Evolutionary conservation across 2,888 invertebrate genomes (phyloP).

Genomic region (Oligia latruncula): DNA sequence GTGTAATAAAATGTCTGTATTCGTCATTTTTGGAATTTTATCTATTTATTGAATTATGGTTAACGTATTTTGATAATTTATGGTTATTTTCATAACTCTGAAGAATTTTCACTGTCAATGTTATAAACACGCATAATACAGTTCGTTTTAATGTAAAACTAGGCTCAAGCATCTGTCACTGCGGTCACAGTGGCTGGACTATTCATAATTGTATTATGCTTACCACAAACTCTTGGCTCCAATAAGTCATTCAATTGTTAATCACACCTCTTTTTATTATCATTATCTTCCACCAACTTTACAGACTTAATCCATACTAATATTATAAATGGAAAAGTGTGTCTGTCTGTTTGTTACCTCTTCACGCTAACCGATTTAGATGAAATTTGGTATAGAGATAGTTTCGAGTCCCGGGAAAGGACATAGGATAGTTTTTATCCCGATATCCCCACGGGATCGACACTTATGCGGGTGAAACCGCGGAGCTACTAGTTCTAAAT

Average conservation of each 20-base stretch:
- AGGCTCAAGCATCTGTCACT: background rate
- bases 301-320: no score
- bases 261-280: background rate
- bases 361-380: no score
- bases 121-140: background rate
- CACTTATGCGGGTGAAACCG: no score
- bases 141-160: background rate
- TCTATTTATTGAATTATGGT: background rate
- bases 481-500: background rate
- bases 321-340: no score
- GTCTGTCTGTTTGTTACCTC: no score
- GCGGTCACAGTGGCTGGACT: background rate
- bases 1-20: background rate
- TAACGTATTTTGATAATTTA: constrained; percentile 8
- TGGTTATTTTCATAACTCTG: background rate
- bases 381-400: no score
- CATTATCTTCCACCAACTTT: background rate
- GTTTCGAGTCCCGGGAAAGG: no score
- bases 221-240: background rate
- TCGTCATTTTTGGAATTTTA: constrained; percentile 13
- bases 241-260: background rate
- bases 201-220: background rate
- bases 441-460: no score
- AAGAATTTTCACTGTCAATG: background rate
- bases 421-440: no score